phyloP scores from a whole-genome alignment of 2,888 invertebrate species.

The Frankliniella fusca region DNA sequence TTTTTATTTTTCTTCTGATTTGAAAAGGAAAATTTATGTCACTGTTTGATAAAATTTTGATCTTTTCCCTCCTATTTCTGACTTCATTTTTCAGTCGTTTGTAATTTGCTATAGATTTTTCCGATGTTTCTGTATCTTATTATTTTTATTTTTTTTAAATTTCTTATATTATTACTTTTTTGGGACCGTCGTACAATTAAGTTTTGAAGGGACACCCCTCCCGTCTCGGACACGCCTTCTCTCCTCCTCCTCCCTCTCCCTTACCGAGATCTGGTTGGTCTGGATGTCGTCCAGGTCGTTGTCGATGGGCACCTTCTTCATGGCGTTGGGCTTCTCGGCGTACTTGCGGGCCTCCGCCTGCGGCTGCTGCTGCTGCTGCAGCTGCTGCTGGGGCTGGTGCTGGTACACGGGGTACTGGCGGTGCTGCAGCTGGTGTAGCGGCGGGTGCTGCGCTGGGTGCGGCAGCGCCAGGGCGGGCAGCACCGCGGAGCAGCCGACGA shows the following conservation, averaged over 20 bases:
- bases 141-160: too few species aligned
- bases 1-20: too few species aligned
- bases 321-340: slow-evolving; percentile 81
- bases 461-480: slow-evolving; percentile 56
- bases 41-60: not conserved
- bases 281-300: slow-evolving; percentile 62
- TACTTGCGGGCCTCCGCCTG: slow-evolving; percentile 66
- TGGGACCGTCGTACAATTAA: too few species aligned
- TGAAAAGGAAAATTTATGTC: too few species aligned
- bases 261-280: slow-evolving; percentile 69
- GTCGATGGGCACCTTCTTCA: slow-evolving; percentile 76
- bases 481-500: slow-evolving; percentile 63
- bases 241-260: slow-evolving; percentile 30
- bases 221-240: too few species aligned
- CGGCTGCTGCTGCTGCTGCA: slow-evolving; percentile 37
- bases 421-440: slow-evolving; percentile 40
- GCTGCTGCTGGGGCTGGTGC: slow-evolving; percentile 34
- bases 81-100: too few species aligned
- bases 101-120: too few species aligned
- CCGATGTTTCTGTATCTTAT: too few species aligned
- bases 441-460: slow-evolving; percentile 44
- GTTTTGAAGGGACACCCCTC: too few species aligned
- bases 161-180: too few species aligned
- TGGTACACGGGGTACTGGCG: slow-evolving; percentile 48
- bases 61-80: too few species aligned